phyloP scores from a whole-genome alignment of 2,113 vertebrate species.

The Scophthalmus maximus region DNA sequence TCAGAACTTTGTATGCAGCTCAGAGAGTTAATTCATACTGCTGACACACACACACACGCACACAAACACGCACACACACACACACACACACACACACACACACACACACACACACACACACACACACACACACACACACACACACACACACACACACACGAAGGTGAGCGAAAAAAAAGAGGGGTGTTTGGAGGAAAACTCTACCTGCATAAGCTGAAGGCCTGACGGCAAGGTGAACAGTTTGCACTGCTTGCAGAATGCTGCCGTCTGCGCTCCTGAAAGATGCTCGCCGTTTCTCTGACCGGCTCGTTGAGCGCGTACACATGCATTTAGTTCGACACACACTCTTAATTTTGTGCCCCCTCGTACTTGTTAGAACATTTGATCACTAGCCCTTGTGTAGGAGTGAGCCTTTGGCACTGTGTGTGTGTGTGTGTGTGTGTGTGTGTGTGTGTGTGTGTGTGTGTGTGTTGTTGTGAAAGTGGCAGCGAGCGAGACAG shows the following conservation, averaged over 20 bases:
- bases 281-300: conserved; percentile 7
- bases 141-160: conserved; percentile 10
- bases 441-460: conserved; percentile 4
- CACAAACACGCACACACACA: neutral
- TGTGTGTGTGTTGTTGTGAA: conserved; percentile 33
- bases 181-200: conserved; percentile 10
- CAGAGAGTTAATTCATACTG: conserved; percentile 47
- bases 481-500: conserved; percentile 61
- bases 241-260: conserved; percentile 34
- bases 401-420: conserved; percentile 64
- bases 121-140: conserved; percentile 3
- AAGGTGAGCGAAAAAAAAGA: too few relatives aligned
- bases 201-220: conserved; percentile 27
- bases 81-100: conserved; percentile 6
- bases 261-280: conserved; percentile 32
- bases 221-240: conserved; percentile 12
- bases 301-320: neutral
- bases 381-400: conserved; percentile 62
- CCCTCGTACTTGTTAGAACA: conserved; percentile 62
- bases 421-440: conserved; percentile 16
- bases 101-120: conserved; percentile 15
- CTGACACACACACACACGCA: conserved; percentile 21
- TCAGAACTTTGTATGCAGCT: conserved; percentile 56
- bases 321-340: conserved; percentile 22
- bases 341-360: conserved; percentile 55